phyloP scores from a whole-genome alignment of 30 jellyfish, hydroid and myxozoan genomes.

The Hydractinia echinata region DNA sequence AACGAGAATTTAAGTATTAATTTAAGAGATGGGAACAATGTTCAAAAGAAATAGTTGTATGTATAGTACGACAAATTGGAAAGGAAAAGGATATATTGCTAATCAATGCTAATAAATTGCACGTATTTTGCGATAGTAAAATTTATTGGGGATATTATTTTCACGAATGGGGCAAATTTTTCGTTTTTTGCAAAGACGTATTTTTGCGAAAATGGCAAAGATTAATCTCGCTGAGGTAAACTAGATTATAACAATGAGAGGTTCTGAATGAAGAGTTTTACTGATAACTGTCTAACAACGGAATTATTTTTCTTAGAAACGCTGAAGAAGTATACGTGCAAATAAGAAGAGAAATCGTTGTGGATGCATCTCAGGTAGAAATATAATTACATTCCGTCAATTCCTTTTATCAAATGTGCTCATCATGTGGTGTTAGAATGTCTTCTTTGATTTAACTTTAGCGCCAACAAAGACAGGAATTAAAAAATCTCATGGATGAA shows the following conservation, averaged over 20 bases:
- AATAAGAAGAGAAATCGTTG: conserved; percentile 70
- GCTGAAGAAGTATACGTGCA: conserved; percentile 86
- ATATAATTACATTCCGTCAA: neutral
- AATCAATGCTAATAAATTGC: neutral
- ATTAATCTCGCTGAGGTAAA: no score
- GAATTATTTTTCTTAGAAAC: conserved; percentile 34
- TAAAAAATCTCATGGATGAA: conserved; percentile 76
- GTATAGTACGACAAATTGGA: neutral
- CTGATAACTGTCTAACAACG: neutral
- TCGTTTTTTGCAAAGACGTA: no score
- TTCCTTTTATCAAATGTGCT: conserved; percentile 5
- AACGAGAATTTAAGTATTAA: no score
- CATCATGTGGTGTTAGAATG: conserved; percentile 11
- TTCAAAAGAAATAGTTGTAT: neutral
- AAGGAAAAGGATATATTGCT: neutral
- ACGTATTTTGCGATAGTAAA: no score
- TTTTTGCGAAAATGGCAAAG: no score
- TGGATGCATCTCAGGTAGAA: conserved; percentile 82
- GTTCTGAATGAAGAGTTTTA: neutral
- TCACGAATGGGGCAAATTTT: no score
- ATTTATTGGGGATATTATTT: no score
- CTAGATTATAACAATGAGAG: neutral
- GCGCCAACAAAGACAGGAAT: conserved; percentile 54
- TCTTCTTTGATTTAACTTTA: conserved; percentile 4
- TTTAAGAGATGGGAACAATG: no score